Evolutionary conservation across 2,888 invertebrate genomes (phyloP).

Genomic region (Conchocele bisecta): DNA sequence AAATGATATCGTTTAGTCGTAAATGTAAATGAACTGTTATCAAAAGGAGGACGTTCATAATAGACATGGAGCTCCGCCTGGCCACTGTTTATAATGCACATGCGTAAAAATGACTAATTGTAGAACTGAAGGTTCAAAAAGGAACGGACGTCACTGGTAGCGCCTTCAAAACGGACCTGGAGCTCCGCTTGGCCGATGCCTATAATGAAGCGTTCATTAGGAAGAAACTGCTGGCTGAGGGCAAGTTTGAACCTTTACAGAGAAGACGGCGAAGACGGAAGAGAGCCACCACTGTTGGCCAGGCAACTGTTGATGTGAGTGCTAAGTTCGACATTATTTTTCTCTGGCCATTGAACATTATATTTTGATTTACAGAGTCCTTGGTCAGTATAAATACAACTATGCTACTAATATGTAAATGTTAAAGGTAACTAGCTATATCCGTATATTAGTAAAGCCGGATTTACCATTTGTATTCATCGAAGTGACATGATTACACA

Average conservation of each 20-base stretch:
- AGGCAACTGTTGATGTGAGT: conserved; percentile 61
- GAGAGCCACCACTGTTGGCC: conserved; percentile 56
- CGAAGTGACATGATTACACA: too few species aligned
- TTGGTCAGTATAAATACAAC: too few species aligned
- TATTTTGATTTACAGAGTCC: too few species aligned
- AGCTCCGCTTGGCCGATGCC: conserved; percentile 57
- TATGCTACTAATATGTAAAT: too few species aligned
- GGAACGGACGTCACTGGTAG: conserved; percentile 39
- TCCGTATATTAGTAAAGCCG: too few species aligned
- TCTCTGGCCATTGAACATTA: too few species aligned
- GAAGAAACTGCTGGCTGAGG: conserved; percentile 52
- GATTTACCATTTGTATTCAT: too few species aligned
- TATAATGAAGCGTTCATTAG: conserved; percentile 59
- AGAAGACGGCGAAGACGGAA: conserved; percentile 51
- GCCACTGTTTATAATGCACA: conserved; percentile 53
- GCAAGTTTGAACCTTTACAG: conserved; percentile 48
- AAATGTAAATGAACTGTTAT: conserved; percentile 8
- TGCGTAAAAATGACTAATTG: background rate
- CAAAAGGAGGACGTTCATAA: conserved; percentile 38
- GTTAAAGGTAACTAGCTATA: too few species aligned
- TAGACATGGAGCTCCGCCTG: conserved; percentile 55
- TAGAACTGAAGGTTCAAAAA: conserved; percentile 34
- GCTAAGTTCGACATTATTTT: too few species aligned
- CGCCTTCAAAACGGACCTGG: conserved; percentile 53
- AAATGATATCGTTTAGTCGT: background rate